These are phyloP conservation scores for Campylorhamphus procurvoides DNA, from an alignment of 2,113 vertebrate species.

Conservation along the genomic window DNA sequence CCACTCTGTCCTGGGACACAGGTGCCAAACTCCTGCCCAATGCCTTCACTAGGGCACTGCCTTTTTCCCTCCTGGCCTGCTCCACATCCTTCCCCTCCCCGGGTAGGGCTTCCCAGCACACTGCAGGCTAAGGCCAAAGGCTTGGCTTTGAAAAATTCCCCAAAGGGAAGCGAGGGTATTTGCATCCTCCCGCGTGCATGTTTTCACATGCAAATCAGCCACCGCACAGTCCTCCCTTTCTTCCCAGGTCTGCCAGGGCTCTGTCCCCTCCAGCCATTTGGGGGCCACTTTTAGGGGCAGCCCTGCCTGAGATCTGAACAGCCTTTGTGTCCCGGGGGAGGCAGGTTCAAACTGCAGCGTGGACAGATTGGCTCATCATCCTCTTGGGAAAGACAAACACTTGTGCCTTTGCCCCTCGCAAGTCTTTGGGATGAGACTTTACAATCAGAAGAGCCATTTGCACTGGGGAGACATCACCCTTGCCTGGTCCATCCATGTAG, in stretches of 20 bases:
- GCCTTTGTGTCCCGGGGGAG: neutral
- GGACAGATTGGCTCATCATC: neutral
- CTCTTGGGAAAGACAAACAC: neutral
- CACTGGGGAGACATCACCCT: neutral
- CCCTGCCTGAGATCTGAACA: neutral
- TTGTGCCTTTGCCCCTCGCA: fast-evolving
- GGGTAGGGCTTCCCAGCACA: neutral
- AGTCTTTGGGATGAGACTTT: neutral
- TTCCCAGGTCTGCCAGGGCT: neutral
- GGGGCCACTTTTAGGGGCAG: neutral
- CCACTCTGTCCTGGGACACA: no score
- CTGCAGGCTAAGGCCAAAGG: neutral
- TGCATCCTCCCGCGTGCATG: neutral
- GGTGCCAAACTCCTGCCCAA: neutral
- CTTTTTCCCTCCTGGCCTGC: neutral
- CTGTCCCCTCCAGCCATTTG: neutral
- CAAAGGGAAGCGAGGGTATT: neutral
- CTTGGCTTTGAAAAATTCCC: neutral
- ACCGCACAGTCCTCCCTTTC: neutral
- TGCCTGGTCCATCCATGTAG: neutral
- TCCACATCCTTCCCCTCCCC: neutral
- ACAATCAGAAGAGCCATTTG: no score
- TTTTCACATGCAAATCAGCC: slow-evolving; percentile 30
- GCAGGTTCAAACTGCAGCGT: neutral
- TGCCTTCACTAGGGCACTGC: no score